Evolutionary conservation across 2,113 vertebrate genomes (phyloP), one percentile per base, ranked within the genome.

Genomic region (Engystomops pustulosus): DNA sequence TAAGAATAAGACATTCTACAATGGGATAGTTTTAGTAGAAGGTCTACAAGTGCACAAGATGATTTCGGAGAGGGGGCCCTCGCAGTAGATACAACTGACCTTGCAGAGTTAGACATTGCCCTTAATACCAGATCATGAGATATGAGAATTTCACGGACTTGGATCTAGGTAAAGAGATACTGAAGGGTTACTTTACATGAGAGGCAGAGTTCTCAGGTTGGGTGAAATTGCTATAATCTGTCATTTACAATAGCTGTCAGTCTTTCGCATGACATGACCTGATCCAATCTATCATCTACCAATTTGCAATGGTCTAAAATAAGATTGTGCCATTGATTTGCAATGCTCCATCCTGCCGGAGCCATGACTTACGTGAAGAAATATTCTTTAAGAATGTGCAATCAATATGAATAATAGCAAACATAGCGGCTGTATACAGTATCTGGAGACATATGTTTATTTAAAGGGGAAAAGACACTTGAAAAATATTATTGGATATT

Each of bases 261-360:
- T 78, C 75, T 78, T 60, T 78, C 75, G 41, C 49, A 78, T 78
- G 51, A 58, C 32, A 60, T 60, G 75, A 78, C 75, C 75, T 60
- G n/a, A 60, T 58, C 51, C 47, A 78, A 78, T 78, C 75, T 78
- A 58, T 78, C 75, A 78, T 78, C 51, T 78, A 78, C 75, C 75
- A 78, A 78, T 78, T 78, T 78, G 51, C 51, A 78, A 78, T 60
- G 34, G 75, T 78, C 32, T 78, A 78, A 78, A 78, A 78, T 78
- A 78, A 78, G 75, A 78, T 78, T 78, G 51, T 58, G 75, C 75
- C 75, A 78, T 78, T 78, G 75, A 78, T 78, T 78, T 78, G 32
- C 30, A 78, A 78, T 78, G 51, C 51, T 60, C 51, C 75, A 58
- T 77, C n/a, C 18, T 58, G 51, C 32, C 3, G 32, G 32, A 17